Evolutionary conservation across 2,888 invertebrate genomes (phyloP).

Genomic region (Nomada fabriciana): DNA sequence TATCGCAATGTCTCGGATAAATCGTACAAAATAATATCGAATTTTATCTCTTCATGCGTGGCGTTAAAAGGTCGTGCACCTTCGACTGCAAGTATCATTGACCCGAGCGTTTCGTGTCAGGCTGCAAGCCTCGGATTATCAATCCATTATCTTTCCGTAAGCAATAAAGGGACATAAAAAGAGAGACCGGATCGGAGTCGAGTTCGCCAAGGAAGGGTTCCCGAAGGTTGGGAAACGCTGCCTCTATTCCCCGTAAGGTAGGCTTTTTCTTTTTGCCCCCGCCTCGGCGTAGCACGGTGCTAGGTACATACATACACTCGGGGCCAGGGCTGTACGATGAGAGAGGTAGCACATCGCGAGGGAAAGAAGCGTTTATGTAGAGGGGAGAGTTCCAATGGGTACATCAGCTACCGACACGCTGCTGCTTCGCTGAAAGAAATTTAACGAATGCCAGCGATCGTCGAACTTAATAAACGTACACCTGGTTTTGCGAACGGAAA

Average conservation of each 20-base stretch:
- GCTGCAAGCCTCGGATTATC: too few relatives aligned
- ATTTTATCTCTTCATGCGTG: too few relatives aligned
- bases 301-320: conserved; percentile 53
- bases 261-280: conserved; percentile 58
- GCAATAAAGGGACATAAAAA: neutral
- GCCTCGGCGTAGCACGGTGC: conserved; percentile 72
- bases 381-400: conserved; percentile 9
- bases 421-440: conserved; percentile 68
- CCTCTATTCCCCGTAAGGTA: conserved; percentile 50
- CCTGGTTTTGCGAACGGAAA: conserved; percentile 28
- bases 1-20: too few relatives aligned
- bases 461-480: conserved; percentile 65
- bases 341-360: conserved; percentile 52
- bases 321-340: conserved; percentile 64
- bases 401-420: conserved; percentile 71
- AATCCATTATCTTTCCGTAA: neutral
- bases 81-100: too few relatives aligned
- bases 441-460: conserved; percentile 78
- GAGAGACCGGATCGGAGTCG: neutral
- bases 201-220: neutral
- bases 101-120: too few relatives aligned
- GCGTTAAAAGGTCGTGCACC: too few relatives aligned
- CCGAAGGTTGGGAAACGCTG: conserved; percentile 59
- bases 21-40: too few relatives aligned
- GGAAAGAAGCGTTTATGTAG: conserved; percentile 42